Percentiles rank a stretch among this genome's conserved stretches.
Conservation (phyloP, 2,797 vertebrate genomes). For the Vireo griseus region DNA sequence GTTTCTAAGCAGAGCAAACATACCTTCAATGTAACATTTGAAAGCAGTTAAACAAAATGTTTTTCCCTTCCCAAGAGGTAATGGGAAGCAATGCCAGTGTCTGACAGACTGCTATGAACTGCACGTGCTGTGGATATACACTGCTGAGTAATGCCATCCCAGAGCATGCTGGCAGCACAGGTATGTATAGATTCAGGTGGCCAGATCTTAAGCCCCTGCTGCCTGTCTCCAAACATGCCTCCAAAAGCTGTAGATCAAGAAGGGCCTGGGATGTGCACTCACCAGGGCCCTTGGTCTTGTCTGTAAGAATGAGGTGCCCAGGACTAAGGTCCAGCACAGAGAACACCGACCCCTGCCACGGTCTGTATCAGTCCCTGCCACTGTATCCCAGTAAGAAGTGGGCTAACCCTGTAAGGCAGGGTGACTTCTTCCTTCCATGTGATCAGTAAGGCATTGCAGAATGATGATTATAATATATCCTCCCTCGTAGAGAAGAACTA, state of each 20-base stretch:
- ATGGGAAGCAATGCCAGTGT: not conserved
- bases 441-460: not conserved
- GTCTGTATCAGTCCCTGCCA: not conserved
- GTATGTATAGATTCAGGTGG: not conserved
- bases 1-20: not conserved
- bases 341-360: rapidly evolving
- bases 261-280: not conserved
- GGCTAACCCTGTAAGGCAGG: not conserved
- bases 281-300: not conserved
- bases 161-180: rapidly evolving
- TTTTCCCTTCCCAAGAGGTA: not conserved
- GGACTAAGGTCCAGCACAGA: not conserved
- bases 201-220: not conserved
- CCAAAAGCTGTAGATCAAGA: not conserved
- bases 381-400: not conserved
- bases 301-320: not conserved
- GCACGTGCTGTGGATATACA: not conserved
- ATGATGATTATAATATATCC: not conserved
- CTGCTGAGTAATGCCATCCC: not conserved
- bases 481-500: not conserved
- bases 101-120: not conserved
- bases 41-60: not conserved
- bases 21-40: not conserved
- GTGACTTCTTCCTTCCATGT: not conserved
- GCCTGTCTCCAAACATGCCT: not conserved